Evolutionary conservation across 1,140 invertebrate species (phyloP).

Genomic region (Temnothorax nylanderi): DNA sequence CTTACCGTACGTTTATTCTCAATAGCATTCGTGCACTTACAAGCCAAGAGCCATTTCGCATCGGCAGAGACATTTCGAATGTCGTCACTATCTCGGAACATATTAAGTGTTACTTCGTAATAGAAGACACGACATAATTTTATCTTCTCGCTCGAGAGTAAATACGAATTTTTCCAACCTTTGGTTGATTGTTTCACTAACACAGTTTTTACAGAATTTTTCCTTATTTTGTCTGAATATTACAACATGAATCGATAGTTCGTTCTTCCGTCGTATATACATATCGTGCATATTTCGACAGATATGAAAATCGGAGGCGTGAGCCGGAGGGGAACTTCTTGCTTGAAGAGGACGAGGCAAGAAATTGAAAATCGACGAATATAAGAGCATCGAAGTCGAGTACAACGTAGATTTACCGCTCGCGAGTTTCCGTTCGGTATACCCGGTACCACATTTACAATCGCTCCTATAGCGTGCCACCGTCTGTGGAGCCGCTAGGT

Average conservation of each 20-base stretch:
- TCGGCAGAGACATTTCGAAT: neutral
- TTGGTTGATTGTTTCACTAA: neutral
- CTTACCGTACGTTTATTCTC: neutral
- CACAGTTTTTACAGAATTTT: neutral
- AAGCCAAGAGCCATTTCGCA: neutral
- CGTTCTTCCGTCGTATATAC: neutral
- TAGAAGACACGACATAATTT: neutral
- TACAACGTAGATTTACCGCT: constrained; percentile 25
- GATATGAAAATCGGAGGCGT: constrained; percentile 4
- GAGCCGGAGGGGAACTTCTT: neutral
- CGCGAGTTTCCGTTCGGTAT: neutral
- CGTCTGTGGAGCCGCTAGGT: neutral
- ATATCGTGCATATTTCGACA: neutral
- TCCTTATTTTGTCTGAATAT: neutral
- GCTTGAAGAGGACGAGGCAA: neutral
- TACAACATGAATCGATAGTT: neutral
- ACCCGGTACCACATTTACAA: constrained; percentile 30
- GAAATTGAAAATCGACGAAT: constrained; percentile 51
- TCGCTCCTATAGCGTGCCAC: neutral
- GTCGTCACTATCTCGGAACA: neutral
- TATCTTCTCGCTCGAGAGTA: neutral
- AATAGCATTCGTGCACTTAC: neutral
- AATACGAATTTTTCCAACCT: neutral
- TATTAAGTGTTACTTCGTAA: neutral
- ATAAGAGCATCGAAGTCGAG: neutral